phyloP scores from a whole-genome alignment of 2,113 vertebrate genomes.

The Eulemur macaco region DNA sequence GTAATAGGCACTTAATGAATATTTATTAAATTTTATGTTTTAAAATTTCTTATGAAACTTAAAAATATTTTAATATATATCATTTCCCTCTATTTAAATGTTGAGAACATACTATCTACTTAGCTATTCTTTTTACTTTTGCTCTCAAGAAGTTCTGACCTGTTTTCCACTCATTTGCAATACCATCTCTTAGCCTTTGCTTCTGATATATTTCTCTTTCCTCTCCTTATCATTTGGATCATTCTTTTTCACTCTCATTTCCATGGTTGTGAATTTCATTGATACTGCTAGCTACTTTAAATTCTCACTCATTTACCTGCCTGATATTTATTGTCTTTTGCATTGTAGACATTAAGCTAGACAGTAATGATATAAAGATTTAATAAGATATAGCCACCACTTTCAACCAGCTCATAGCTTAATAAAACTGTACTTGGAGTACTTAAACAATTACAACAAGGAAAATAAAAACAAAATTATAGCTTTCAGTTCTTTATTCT shows the following conservation, averaged over 20 bases:
- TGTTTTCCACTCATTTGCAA: background rate
- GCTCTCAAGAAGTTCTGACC: background rate
- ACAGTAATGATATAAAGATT: conserved; percentile 18
- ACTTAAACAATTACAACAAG: conserved; percentile 6
- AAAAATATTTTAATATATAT: background rate
- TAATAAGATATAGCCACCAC: background rate
- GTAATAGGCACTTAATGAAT: background rate
- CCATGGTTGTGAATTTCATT: background rate
- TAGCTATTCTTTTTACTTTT: background rate
- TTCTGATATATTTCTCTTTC: background rate
- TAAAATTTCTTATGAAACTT: background rate
- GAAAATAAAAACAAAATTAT: conserved; percentile 25
- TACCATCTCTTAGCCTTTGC: background rate
- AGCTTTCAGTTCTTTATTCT: background rate
- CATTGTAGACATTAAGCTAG: background rate
- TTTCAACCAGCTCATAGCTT: background rate
- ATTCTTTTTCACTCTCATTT: background rate
- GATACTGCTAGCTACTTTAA: background rate
- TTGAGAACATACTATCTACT: background rate
- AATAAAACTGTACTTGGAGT: conserved; percentile 5
- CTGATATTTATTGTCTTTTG: background rate
- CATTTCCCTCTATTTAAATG: background rate
- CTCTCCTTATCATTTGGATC: background rate
- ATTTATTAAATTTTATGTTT: background rate
- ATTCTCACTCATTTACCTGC: background rate